A percentile compares a stretch with the other conserved stretches of the same genome.
These are phyloP conservation scores for Gryllus bimaculatus DNA, from an alignment of 1,140 invertebrate species.

Conservation along the genomic window DNA sequence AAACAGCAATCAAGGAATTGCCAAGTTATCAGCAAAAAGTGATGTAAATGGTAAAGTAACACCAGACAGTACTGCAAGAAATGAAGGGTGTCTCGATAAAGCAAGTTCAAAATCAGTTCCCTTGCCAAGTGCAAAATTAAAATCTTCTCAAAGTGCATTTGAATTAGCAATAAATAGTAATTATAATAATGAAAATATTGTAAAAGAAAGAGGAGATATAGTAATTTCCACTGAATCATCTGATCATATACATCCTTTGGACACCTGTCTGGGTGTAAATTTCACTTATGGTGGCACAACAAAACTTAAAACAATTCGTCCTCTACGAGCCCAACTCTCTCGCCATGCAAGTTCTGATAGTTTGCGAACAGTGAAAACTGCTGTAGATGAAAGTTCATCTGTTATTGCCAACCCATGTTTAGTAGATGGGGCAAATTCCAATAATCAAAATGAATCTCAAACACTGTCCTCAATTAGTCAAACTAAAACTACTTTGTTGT, in stretches of 20 bases:
- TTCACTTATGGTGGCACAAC: slow-evolving; percentile 56
- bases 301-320: slow-evolving; percentile 47
- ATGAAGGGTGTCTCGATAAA: neutral
- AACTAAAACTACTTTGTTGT: neutral
- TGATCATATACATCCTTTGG: slow-evolving; percentile 42
- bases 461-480: neutral
- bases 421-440: neutral
- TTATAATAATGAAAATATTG: neutral
- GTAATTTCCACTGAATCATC: neutral
- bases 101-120: slow-evolving; percentile 3
- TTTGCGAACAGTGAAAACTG: neutral
- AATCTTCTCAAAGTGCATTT: slow-evolving; percentile 10
- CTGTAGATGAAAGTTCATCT: neutral
- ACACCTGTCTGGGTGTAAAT: slow-evolving; percentile 49
- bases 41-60: neutral
- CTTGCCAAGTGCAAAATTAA: slow-evolving; percentile 6
- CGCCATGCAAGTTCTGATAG: slow-evolving; percentile 12
- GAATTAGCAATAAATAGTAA: neutral
- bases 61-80: neutral
- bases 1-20: neutral
- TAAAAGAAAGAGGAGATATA: slow-evolving; percentile 7
- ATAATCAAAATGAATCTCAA: neutral
- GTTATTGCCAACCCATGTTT: neutral
- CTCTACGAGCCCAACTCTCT: slow-evolving; percentile 15
- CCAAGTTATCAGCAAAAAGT: neutral